Conservation (phyloP, 2,888 invertebrate species). For the Cabera pusaria region DNA sequence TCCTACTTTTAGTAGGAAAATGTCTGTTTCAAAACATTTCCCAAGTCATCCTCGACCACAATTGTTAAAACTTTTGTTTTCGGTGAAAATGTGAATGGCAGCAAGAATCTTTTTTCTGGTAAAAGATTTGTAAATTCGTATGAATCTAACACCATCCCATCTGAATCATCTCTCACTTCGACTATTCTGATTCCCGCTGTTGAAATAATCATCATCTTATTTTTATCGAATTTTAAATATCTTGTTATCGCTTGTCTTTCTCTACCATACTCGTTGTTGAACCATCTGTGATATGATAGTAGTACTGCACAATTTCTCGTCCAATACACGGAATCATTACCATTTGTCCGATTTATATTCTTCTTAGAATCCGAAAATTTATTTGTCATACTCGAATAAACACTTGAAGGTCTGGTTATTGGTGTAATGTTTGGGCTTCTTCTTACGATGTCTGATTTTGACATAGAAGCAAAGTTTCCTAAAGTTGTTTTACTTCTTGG, state of each 20-base stretch:
- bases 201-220: conserved; percentile 84
- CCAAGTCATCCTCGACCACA: conserved; percentile 86
- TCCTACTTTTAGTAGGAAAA: conserved; percentile 71
- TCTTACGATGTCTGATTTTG: conserved; percentile 70
- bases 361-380: conserved; percentile 72
- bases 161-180: conserved; percentile 84
- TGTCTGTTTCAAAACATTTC: conserved; percentile 86
- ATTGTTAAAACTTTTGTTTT: conserved; percentile 80
- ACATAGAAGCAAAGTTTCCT: conserved; percentile 77
- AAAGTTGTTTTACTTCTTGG: conserved; percentile 80
- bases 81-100: conserved; percentile 79
- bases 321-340: conserved; percentile 84
- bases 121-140: conserved; percentile 85
- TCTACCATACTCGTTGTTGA: conserved; percentile 79
- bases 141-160: conserved; percentile 84
- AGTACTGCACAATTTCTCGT: conserved; percentile 86
- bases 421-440: conserved; percentile 78
- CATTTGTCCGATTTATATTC: conserved; percentile 65
- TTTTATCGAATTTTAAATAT: conserved; percentile 79
- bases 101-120: conserved; percentile 82
- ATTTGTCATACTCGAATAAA: conserved; percentile 74
- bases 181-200: conserved; percentile 86
- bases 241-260: conserved; percentile 80
- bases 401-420: conserved; percentile 78
- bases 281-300: conserved; percentile 86